A percentile compares a stretch with the other conserved stretches of the same genome.
Evolutionary conservation across 2,888 invertebrate species (phyloP).

Genomic region (Hemicrepidius hirtus): DNA sequence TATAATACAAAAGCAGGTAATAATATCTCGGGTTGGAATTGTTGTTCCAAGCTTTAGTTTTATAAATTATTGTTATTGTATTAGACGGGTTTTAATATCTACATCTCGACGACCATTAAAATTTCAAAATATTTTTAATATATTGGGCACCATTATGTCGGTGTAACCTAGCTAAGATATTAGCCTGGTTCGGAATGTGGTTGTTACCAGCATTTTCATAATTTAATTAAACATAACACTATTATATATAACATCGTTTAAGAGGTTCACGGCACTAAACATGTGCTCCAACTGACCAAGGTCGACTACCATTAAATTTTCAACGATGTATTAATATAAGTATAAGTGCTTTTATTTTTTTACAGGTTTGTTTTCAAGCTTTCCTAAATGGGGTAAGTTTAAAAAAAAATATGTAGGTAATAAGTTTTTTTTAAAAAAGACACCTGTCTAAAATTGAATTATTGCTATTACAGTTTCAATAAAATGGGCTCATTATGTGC

Average conservation of each 20-base stretch:
- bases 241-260: conserved; percentile 34
- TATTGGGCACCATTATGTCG: conserved; percentile 58
- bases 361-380: too few species aligned
- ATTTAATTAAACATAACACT: conserved; percentile 50
- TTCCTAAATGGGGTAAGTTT: too few species aligned
- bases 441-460: too few species aligned
- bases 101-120: conserved; percentile 59
- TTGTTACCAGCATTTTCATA: conserved; percentile 46
- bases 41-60: conserved; percentile 40
- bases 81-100: conserved; percentile 56
- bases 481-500: too few species aligned
- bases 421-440: too few species aligned
- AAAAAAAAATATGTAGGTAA: too few species aligned
- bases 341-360: too few species aligned
- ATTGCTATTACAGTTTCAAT: too few species aligned
- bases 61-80: conserved; percentile 46
- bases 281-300: conserved; percentile 19
- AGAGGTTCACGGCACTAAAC: conserved; percentile 23
- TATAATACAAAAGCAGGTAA: conserved; percentile 33
- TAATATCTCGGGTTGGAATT: conserved; percentile 34
- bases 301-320: not conserved
- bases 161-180: conserved; percentile 50
- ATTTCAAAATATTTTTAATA: conserved; percentile 61
- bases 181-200: conserved; percentile 58
- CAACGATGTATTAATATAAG: not conserved